Evolutionary conservation across 2,888 invertebrate genomes (phyloP), one percentile per base, ranked within the genome.

Genomic region (Acleris cristana): DNA sequence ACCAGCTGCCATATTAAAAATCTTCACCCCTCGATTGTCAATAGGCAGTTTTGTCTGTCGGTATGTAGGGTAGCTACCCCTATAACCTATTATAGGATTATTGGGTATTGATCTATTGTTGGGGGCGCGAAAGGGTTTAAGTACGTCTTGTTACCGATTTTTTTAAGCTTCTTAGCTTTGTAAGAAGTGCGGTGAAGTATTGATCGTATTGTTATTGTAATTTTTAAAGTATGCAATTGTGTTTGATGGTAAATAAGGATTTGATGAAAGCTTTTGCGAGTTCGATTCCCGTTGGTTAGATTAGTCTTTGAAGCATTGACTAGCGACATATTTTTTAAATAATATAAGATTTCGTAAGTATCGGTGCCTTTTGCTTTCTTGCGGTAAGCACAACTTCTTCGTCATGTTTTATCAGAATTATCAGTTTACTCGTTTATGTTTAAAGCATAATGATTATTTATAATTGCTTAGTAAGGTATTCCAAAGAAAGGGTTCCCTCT

Each of bases 61-160:
- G 63, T 52, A 18, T 52, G 68, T 65, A 57, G 59, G 58, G 65
- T 58, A 26, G 59, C 75, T 49, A 56, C 67, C 67, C 65, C 57
- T 58, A 30, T 48, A 75, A 69, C 66, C 82, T 86, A 88, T 90
- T 92, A 92, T 89, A 81, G 84, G 92, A 91, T 92, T 92, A 92
- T 92, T 89, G 90, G 79, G 82, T 89, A 92, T 91, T 89, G 91
- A 88, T 82, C 83, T 78, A 85, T 92, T 92, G 88, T 90, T 59
- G 80, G 65, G 84, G 87, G 92, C 88, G 91, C 86, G 87, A 90
- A 82, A 86, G 76, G 85, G 84, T 82, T 81, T 88, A 86, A 88
- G 86, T 84, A 83, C 78, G 71, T 79, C 86, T 86, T 81, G 81
- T 84, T 83, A 82, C 77, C 74, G 77, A 79, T 84, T 76, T 61